A percentile compares a stretch with the other conserved stretches of the same genome.
Conservation (phyloP, 1,140 invertebrate species). For the Microvelia longipes region DNA sequence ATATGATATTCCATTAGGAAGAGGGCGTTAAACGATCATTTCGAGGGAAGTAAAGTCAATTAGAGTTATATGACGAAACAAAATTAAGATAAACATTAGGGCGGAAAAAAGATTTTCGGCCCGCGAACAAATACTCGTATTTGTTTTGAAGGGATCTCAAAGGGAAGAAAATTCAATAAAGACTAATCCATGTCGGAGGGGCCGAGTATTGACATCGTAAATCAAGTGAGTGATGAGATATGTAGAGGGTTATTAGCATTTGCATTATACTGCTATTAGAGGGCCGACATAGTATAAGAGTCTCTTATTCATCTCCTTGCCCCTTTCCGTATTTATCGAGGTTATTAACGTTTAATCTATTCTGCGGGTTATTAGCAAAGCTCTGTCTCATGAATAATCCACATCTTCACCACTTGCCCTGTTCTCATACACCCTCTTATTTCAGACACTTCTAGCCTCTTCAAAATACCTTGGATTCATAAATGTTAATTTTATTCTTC, state of each 20-base stretch:
- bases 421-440: background rate
- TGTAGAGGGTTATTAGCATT: background rate
- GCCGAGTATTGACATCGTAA: constrained; percentile 2
- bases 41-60: background rate
- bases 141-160: too few relatives aligned
- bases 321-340: constrained; percentile 7
- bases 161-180: background rate
- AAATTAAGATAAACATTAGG: background rate
- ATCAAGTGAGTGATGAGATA: constrained; percentile 6
- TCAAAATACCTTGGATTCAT: background rate
- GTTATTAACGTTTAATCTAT: constrained; percentile 15
- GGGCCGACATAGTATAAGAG: background rate
- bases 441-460: background rate
- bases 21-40: background rate
- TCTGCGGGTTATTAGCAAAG: constrained; percentile 11
- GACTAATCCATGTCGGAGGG: background rate
- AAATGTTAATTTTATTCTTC: background rate
- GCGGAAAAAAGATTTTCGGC: background rate
- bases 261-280: constrained; percentile 13
- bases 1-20: too few relatives aligned
- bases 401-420: background rate
- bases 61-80: background rate
- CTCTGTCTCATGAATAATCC: background rate
- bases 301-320: background rate
- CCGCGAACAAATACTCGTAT: too few relatives aligned